Conservation (phyloP, 1,140 invertebrate species). For the Homarus americanus region DNA sequence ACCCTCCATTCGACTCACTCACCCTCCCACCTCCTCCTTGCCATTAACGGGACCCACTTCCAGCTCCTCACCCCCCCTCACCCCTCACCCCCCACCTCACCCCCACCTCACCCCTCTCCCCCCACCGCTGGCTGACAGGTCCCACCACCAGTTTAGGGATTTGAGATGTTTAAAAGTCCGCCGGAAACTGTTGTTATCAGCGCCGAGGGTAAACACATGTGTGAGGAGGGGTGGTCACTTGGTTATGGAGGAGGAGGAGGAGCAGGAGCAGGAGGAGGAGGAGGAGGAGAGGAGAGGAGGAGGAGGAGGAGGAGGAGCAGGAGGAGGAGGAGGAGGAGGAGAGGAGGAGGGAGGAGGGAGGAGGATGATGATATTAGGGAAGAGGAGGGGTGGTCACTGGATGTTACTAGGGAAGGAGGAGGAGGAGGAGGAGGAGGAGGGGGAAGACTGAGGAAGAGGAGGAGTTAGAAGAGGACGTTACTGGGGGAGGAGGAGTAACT, state of each 20-base stretch:
- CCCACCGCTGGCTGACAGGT: background rate
- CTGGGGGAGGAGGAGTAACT: no score
- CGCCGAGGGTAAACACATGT: slow-evolving; percentile 1
- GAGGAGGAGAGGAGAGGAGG: background rate
- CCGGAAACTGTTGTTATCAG: slow-evolving; percentile 39
- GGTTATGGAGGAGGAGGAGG: background rate
- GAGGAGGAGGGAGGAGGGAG: background rate
- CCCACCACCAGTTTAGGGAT: slow-evolving; percentile 8
- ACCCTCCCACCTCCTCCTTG: background rate
- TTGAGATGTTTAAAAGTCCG: slow-evolving; percentile 23
- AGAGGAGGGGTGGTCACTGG: no score
- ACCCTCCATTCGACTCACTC: background rate
- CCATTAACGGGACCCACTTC: background rate
- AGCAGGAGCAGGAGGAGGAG: no score
- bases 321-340: no score
- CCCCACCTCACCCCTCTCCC: background rate
- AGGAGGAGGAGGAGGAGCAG: no score
- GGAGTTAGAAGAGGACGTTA: no score
- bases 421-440: no score
- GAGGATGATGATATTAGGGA: no score
- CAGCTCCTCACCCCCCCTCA: background rate
- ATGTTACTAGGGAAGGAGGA: no score
- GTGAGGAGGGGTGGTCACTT: background rate
- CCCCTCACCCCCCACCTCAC: background rate
- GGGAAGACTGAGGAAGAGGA: no score